A percentile compares a stretch with the other conserved stretches of the same genome.
Evolutionary conservation across 2,113 vertebrate genomes (phyloP).

Genomic region (Carlito syrichta): DNA sequence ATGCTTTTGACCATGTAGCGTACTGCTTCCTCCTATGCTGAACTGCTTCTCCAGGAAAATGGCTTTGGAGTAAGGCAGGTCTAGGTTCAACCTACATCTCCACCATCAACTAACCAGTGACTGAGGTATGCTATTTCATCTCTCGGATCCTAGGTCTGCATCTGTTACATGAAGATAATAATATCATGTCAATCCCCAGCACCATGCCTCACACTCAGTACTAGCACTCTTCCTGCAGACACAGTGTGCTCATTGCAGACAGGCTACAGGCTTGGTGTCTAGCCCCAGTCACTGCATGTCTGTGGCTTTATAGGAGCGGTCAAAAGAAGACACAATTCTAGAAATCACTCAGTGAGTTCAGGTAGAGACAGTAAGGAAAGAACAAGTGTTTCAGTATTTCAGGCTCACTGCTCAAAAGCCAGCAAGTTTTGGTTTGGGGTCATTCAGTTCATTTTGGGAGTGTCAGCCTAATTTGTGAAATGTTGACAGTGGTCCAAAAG

Average conservation of each 20-base stretch:
- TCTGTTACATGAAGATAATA: not conserved
- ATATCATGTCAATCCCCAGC: not conserved
- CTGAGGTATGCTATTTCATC: not conserved
- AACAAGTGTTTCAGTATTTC: conserved; percentile 21
- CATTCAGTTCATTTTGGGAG: not conserved
- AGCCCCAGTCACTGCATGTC: not conserved
- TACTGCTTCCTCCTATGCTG: not conserved
- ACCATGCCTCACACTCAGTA: not conserved
- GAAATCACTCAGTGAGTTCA: not conserved
- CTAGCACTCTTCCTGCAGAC: not conserved
- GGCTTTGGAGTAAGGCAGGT: not conserved
- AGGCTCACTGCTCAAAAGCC: not conserved
- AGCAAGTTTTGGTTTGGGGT: not conserved
- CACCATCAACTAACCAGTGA: not conserved
- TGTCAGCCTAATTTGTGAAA: not conserved
- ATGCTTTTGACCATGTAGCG: not conserved
- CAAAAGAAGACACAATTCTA: not conserved
- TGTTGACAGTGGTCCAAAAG: not conserved
- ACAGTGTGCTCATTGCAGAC: not conserved
- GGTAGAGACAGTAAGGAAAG: not conserved
- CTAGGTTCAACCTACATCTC: not conserved
- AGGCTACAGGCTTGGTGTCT: not conserved
- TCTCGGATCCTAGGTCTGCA: not conserved
- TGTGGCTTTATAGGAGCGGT: not conserved
- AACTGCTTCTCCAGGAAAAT: not conserved